Conservation (phyloP, 2,113 vertebrate genomes). For the Hassar affinis region DNA sequence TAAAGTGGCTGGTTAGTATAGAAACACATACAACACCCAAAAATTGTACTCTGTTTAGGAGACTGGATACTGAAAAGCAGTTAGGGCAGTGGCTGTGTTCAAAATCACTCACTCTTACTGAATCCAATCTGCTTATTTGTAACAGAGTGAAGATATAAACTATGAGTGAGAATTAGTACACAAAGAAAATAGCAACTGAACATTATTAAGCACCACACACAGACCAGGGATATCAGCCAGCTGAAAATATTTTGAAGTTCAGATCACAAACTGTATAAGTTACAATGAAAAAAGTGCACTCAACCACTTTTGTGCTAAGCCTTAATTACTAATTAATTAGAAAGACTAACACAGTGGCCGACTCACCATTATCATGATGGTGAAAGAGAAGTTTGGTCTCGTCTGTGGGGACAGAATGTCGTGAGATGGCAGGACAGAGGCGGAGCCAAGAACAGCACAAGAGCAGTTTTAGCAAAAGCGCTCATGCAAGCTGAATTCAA, state of each 20-base stretch:
- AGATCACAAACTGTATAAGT: not conserved
- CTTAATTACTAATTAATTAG: slow-evolving; percentile 11
- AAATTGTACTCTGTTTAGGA: not conserved
- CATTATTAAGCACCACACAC: not conserved
- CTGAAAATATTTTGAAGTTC: not conserved
- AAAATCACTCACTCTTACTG: not conserved
- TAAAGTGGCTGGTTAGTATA: not conserved
- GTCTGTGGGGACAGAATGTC: slow-evolving; percentile 65
- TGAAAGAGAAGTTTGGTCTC: slow-evolving; percentile 78
- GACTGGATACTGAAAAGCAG: not conserved
- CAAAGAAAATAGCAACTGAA: not conserved
- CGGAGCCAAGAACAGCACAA: slow-evolving; percentile 32
- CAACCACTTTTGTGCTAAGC: not conserved
- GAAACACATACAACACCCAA: not conserved
- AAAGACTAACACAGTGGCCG: slow-evolving; percentile 32
- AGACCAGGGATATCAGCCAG: not conserved
- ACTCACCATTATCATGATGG: slow-evolving; percentile 74
- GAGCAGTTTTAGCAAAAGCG: slow-evolving; percentile 35
- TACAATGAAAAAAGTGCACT: not conserved
- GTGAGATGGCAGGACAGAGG: slow-evolving; percentile 39
- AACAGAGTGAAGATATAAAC: not conserved
- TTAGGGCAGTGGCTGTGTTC: not conserved
- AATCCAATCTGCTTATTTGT: not conserved
- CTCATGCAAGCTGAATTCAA: slow-evolving; percentile 37
- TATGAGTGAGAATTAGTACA: not conserved